Evolutionary conservation across 2,888 invertebrate species (phyloP).

Genomic region (Mythimna pallens): DNA sequence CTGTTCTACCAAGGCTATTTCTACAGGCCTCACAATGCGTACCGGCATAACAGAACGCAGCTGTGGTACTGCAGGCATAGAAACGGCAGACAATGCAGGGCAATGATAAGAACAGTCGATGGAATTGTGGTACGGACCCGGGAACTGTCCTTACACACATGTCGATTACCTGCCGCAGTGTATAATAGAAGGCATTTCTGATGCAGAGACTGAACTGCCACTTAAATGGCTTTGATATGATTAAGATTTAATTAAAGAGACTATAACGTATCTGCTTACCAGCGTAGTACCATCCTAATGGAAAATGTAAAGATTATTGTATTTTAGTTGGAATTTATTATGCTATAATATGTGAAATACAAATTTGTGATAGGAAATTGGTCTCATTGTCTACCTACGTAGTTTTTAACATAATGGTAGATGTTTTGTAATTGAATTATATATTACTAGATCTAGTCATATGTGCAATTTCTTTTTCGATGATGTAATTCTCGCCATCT

Average conservation of each 20-base stretch:
- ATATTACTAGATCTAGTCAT: neutral
- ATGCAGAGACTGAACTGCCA: neutral
- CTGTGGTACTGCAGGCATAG: slow-evolving; percentile 77
- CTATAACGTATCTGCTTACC: neutral
- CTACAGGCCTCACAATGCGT: slow-evolving; percentile 77
- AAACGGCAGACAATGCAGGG: slow-evolving; percentile 56
- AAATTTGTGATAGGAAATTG: neutral
- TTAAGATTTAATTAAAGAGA: slow-evolving; percentile 4
- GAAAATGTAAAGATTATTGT: neutral
- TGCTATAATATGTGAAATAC: neutral
- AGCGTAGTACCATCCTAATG: neutral
- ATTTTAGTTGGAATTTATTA: neutral
- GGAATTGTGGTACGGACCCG: slow-evolving; percentile 35
- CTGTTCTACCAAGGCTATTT: slow-evolving; percentile 72
- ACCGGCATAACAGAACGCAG: slow-evolving; percentile 70
- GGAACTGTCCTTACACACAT: slow-evolving; percentile 42
- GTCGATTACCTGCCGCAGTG: slow-evolving; percentile 23
- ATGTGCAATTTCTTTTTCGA: too few relatives aligned
- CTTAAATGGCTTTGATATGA: slow-evolving; percentile 3
- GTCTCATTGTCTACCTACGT: slow-evolving; percentile 6
- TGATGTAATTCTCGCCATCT: too few relatives aligned
- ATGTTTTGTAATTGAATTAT: neutral
- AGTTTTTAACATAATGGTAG: slow-evolving; percentile 1
- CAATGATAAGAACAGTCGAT: slow-evolving; percentile 59
- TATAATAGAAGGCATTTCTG: neutral